Base-by-base conservation (phyloP, 1,140 invertebrate genomes). In the Penaeus japonicus region DNA sequence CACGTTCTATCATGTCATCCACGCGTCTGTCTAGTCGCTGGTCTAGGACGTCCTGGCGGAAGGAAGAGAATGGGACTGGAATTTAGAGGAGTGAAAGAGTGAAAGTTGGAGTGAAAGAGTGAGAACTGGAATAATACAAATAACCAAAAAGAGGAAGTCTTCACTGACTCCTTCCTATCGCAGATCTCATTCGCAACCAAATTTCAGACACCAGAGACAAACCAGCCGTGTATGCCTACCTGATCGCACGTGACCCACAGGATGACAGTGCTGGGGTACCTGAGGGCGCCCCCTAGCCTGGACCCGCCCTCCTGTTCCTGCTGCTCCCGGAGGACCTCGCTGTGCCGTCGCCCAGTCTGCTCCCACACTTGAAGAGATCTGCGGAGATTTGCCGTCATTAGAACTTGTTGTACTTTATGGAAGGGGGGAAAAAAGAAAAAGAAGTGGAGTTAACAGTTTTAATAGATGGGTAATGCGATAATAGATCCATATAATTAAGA, bases 1-100 rank as follows among this genome's bases (percentile, higher is more conserved):
- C 98, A 90, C 94, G 93, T 90, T 95, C 91, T 27, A 99, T 91
- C 98, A 99, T 99, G 24, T 94, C 93, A 92, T 99, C 97, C 32
- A 99, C 97, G 75, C 98, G 93, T 32, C 93, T 92, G 91, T 98
- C 94, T 80, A 99, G 92, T 22, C 98, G 93, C 32, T 95, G 92
- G 90, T 97, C 95, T 35, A 99, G 94, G 47, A 97, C 94, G 82
- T 94, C 93, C 95, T 97, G 94, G 80, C 24, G 54, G 79, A 17
- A 24, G 22, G 22, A 27, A 27, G 85, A 95, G 73, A 75, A 12
- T 24, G 73, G 30, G 73, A 1, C 7, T 4, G 15, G 27, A 30
- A 2, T 30, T 32, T 4, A 27, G 7, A 0, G 22, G 5, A 75
- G 15, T 5, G 73, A 30, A 5, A 24, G 2, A 30, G n/a, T 10